phyloP scores from a whole-genome alignment of 2,113 vertebrate genomes.

The Felis chaus region DNA sequence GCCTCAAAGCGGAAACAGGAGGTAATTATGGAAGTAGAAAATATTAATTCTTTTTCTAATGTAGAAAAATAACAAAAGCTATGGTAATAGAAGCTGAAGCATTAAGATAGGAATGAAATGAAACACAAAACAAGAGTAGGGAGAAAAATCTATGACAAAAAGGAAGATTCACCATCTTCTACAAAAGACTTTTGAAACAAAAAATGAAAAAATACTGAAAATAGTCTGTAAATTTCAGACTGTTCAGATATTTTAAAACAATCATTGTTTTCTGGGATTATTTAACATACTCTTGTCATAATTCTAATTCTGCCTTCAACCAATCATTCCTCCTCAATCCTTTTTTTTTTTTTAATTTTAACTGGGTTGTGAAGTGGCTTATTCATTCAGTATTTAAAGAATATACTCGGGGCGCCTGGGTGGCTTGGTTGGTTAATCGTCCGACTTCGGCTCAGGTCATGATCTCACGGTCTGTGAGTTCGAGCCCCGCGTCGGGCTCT shows the following conservation, averaged over 20 bases:
- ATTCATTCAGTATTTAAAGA: conserved; percentile 2
- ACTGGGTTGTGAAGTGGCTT: neutral
- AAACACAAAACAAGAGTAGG: neutral
- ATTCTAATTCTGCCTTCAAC: neutral
- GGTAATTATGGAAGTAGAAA: neutral
- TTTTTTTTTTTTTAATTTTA: neutral
- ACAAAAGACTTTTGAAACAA: neutral
- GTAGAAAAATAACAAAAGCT: neutral
- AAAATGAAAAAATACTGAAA: neutral
- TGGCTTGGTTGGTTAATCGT: neutral
- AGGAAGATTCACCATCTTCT: neutral
- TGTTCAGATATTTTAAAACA: conserved; percentile 8
- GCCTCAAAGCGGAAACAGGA: neutral
- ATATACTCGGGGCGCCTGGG: neutral
- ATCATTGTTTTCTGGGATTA: neutral
- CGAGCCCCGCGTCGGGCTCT: neutral
- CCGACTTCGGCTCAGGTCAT: neutral
- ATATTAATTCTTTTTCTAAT: neutral
- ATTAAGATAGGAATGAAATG: neutral
- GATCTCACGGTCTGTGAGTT: neutral
- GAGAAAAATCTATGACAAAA: neutral
- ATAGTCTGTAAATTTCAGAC: neutral
- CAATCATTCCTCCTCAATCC: neutral
- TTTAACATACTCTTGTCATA: neutral
- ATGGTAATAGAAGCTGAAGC: neutral